A percentile compares a stretch with the other conserved stretches of the same genome.
phyloP scores from a whole-genome alignment of 2,797 vertebrate species.

The Enteromius paludinosus region DNA sequence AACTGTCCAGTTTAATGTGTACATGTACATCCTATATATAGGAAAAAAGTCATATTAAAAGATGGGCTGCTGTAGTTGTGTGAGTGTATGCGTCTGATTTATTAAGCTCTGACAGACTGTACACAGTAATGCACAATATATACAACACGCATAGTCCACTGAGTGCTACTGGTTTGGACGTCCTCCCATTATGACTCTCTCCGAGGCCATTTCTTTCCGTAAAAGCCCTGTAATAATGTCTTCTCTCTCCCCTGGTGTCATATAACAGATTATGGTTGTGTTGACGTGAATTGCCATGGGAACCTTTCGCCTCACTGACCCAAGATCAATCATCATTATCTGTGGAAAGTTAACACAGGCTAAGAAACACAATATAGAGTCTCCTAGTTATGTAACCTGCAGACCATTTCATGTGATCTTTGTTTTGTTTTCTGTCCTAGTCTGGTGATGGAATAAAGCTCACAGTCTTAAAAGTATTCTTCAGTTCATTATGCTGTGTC shows the following conservation, averaged over 20 bases:
- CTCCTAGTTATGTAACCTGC: not conserved
- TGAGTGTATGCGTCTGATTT: not conserved
- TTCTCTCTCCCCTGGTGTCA: slow-evolving; percentile 43
- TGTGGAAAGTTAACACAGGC: slow-evolving; percentile 31
- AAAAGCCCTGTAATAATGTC: slow-evolving; percentile 43
- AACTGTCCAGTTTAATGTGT: not conserved
- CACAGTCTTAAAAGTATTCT: not conserved
- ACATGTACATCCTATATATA: not conserved
- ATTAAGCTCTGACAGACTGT: slow-evolving; percentile 11
- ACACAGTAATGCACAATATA: not conserved
- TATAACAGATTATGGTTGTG: slow-evolving; percentile 40
- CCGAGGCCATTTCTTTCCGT: slow-evolving; percentile 12
- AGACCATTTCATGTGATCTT: not conserved
- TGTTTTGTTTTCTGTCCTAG: slow-evolving; percentile 18
- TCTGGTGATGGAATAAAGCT: not conserved
- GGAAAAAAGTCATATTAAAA: not conserved
- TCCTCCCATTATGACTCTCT: slow-evolving; percentile 13
- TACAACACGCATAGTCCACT: slow-evolving; percentile 18
- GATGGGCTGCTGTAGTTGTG: not conserved
- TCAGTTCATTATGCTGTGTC: slow-evolving; percentile 4
- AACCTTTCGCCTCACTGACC: slow-evolving; percentile 27
- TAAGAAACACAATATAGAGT: slow-evolving; percentile 24
- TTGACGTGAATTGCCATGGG: slow-evolving; percentile 26
- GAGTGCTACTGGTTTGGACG: slow-evolving; percentile 26
- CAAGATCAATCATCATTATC: slow-evolving; percentile 41